phyloP scores from a whole-genome alignment of 2,113 vertebrate genomes.

The Pluvialis apricaria region DNA sequence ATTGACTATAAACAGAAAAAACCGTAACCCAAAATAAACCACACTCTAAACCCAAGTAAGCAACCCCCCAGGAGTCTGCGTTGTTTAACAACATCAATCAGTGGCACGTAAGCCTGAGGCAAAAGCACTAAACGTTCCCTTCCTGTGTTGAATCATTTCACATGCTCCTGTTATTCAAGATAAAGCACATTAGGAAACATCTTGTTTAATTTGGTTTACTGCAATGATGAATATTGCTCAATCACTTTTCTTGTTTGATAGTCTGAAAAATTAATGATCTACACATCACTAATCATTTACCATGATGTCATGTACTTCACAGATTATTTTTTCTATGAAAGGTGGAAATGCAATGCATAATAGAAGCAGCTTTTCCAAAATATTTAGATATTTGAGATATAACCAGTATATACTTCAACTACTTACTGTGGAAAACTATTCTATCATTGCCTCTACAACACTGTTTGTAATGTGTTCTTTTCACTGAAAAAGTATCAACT shows the following conservation, averaged over 20 bases:
- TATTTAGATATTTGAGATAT: neutral
- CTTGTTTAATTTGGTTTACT: constrained; percentile 8
- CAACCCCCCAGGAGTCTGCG: neutral
- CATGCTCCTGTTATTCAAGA: neutral
- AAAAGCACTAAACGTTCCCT: neutral
- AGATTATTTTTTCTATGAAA: no score
- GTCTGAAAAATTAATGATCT: neutral
- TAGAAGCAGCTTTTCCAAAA: neutral
- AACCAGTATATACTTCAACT: neutral
- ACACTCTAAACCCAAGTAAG: neutral
- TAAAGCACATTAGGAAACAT: neutral
- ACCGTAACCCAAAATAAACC: constrained; percentile 13
- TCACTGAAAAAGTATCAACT: neutral
- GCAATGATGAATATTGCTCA: neutral
- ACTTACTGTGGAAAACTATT: neutral
- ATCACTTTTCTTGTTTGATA: neutral
- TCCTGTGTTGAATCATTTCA: neutral
- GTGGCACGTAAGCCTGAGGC: neutral
- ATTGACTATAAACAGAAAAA: neutral
- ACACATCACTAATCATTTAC: neutral
- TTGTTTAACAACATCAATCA: neutral
- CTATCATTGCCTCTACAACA: neutral
- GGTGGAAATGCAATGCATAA: neutral
- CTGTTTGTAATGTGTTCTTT: neutral
- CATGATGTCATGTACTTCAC: accelerated